Percentiles rank a stretch among this genome's conserved stretches.
phyloP scores from a whole-genome alignment of 2,888 invertebrate species.

The Xestia xanthographa region DNA sequence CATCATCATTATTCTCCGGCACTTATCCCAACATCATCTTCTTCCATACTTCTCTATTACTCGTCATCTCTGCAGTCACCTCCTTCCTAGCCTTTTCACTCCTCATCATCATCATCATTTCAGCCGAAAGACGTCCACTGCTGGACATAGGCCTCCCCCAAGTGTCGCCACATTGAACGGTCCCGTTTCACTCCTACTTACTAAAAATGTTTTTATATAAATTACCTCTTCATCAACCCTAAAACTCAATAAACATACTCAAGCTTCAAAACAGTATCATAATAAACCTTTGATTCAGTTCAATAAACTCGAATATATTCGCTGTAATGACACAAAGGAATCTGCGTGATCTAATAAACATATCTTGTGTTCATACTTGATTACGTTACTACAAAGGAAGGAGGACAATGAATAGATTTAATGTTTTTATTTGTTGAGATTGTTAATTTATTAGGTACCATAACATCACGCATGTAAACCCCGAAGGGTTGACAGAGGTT shows the following conservation, averaged over 20 bases:
- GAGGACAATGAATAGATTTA: not conserved
- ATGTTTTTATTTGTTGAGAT: not conserved
- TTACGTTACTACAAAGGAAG: slow-evolving; percentile 29
- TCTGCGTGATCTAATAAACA: slow-evolving; percentile 38
- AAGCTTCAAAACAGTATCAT: not conserved
- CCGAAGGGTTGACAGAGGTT: not conserved
- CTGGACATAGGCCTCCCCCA: too few species aligned
- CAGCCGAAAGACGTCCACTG: too few species aligned
- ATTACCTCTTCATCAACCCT: not conserved
- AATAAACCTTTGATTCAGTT: slow-evolving; percentile 37
- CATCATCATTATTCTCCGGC: too few species aligned
- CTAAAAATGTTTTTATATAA: not conserved
- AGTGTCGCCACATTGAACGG: too few species aligned
- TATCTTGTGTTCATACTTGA: slow-evolving; percentile 37
- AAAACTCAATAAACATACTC: slow-evolving; percentile 10
- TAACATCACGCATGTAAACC: not conserved
- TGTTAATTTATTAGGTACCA: not conserved
- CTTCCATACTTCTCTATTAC: too few species aligned
- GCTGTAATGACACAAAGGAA: slow-evolving; percentile 52
- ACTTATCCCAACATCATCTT: too few species aligned
- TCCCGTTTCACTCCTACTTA: not conserved
- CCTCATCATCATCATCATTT: not conserved
- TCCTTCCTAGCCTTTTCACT: not conserved
- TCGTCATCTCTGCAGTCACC: not conserved
- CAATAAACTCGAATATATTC: slow-evolving; percentile 30